Base-by-base conservation (phyloP, 2,113 vertebrate species). In the Cyprichromis sp. region DNA sequence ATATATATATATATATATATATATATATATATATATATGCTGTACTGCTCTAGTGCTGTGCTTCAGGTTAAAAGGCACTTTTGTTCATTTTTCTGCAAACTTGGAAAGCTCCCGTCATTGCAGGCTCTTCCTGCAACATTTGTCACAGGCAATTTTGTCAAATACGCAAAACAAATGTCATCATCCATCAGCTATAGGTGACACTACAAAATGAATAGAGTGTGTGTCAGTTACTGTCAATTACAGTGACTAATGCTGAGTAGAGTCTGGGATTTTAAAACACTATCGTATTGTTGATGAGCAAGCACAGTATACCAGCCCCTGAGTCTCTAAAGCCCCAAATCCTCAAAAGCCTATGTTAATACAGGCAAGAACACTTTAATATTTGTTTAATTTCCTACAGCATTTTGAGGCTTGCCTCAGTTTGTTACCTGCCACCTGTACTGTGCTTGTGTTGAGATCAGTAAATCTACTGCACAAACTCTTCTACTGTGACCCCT, bases 331-430 rank as follows among this genome's bases (percentile, higher is more conserved):
- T 63, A 63, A 87, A 85, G 42, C 55, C 8, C 42, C 54, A 80
- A 80, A 88, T 81, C 73, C 31, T 50, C 52, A 80, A 55, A 85
- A 86, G 82, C 57, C 71, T 54, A 8, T 47, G 78, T 84, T 82
- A 87, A 87, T 68, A 79, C 52, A 82, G 53, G 78, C 4, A 31
- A 80, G 31, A 85, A 86, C 8, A 17, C 19, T 42, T 16, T 38
- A 9, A 11, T 71, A 81, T 88, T 88, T 92, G 73, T 85, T 89
- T 91, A 34, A 85, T 87, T 87, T 78, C 45, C 80, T 38, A 36
- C 66, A 42, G 29, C 54, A 59, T 87, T 89, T 89, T 21, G 11
- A 84, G 26, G 54, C 89, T 81, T 59, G 81, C 80, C 66, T 88
- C 47, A 73, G 34, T 68, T 63, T 66, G 82, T 85, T 87, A 88